Percentiles rank a stretch among this genome's conserved stretches.
Conservation (phyloP, 2,113 vertebrate genomes). For the Campylorhamphus procurvoides region DNA sequence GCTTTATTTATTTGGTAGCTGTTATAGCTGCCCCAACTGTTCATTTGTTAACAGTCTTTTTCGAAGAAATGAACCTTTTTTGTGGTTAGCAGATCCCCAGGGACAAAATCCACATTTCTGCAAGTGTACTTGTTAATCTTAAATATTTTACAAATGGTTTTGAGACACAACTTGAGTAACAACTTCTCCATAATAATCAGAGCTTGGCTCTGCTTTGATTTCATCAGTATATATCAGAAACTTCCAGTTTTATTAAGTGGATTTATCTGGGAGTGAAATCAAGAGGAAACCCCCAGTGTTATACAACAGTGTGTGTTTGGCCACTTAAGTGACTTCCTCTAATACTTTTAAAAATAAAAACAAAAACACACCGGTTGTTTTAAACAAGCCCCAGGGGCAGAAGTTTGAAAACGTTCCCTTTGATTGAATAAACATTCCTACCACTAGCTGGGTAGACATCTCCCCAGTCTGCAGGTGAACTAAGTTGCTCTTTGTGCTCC, state of each 20-base stretch:
- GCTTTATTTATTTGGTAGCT: neutral
- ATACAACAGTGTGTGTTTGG: neutral
- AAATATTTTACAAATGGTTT: conserved; percentile 26
- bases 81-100: conserved; percentile 27
- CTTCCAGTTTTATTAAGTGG: neutral
- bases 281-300: neutral
- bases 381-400: neutral
- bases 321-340: neutral
- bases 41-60: neutral
- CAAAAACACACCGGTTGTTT: neutral
- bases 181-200: neutral
- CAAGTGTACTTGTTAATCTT: conserved; percentile 4
- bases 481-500: neutral
- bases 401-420: neutral
- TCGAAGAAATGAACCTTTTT: neutral
- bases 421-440: neutral
- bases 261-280: neutral
- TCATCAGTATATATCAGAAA: neutral
- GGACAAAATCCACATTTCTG: conserved; percentile 30
- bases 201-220: conserved; percentile 7
- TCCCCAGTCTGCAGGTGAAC: neutral
- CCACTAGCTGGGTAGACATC: neutral
- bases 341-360: neutral
- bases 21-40: neutral
- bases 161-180: conserved; percentile 17